phyloP scores from a whole-genome alignment of 2,113 vertebrate genomes.

The Crotalus helleri region DNA sequence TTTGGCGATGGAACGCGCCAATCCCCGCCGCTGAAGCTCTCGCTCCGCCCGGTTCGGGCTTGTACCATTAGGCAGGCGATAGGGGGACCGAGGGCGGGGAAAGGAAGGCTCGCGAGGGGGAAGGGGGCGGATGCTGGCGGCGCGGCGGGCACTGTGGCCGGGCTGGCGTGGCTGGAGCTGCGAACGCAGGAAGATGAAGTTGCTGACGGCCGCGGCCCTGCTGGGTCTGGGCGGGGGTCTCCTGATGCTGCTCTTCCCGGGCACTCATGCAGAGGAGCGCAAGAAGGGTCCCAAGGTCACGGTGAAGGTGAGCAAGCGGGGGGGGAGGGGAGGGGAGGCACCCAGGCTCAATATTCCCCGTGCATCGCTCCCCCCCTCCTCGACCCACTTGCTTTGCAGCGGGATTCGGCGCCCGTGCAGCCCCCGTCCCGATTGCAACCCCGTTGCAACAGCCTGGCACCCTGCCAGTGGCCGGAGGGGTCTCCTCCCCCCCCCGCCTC shows the following conservation, averaged over 20 bases:
- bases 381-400: neutral
- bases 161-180: slow-evolving; percentile 73
- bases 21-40: accelerated
- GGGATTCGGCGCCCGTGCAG: neutral
- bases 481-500: neutral
- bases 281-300: slow-evolving; percentile 95
- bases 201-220: slow-evolving; percentile 78
- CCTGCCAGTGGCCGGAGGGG: neutral
- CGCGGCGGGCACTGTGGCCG: neutral
- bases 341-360: neutral
- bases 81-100: neutral
- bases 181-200: slow-evolving; percentile 89
- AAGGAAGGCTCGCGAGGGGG: neutral
- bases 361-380: neutral
- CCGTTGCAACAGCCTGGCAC: neutral
- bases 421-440: neutral
- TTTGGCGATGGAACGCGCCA: neutral
- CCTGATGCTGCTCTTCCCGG: slow-evolving; percentile 75
- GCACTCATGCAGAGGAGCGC: slow-evolving; percentile 86
- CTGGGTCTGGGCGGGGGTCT: slow-evolving; percentile 80
- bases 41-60: neutral
- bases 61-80: slow-evolving; percentile 6
- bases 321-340: neutral
- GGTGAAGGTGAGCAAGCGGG: slow-evolving; percentile 74
- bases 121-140: slow-evolving; percentile 2